Base-by-base conservation (phyloP, 2,888 invertebrate genomes). In the Drosophila setosimentum region DNA sequence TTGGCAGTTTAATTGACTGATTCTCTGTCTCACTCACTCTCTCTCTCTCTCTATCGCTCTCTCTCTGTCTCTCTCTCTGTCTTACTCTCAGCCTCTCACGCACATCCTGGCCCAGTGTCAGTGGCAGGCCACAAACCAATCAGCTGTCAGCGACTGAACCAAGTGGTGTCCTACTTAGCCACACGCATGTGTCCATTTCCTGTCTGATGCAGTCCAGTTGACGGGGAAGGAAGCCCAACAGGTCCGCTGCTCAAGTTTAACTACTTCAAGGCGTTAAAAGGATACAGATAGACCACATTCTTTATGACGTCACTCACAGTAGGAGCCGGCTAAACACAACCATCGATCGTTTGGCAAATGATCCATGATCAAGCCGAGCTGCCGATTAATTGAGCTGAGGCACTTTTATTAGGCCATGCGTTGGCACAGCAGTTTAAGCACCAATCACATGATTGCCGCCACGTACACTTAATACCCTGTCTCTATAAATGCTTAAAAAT, bases 1-100 rank as follows among this genome's bases (percentile, higher is more conserved):
- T 91, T 91, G 90, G 90, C 91, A 91, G 91, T 91, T 91, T 91
- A 91, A 91, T 91, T 90, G 91, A 90, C 90, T 87, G 63, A 33
- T 53, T 58, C 60, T 63, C 65, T 64, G 57, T n/a, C 54, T 32
- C 8, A n/a, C 16, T 21, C 49, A n/a, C 24, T 18, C 53, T 35
- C 3, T 33, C 49, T 30, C 21, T 54, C 40, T 59, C 37, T 67
- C 60, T 21, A 7, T 35, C 24, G 24, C 35, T 33, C 49, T 29
- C 10, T 50, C 55, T 63, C 59, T 66, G 49, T 21, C 30, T 21
- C 4, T 10, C 11, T 21, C 21, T 35, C 27, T 37, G 16, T 32
- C 21, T 7, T 3, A 13, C 16, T 8, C n/a, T 40, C 33, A 37
- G 27, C 53, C 42, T 58, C 45, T 65, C 63, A 71, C 60, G 67